These are phyloP conservation scores for Amiota communis DNA, from an alignment of 2,888 invertebrate genomes.

Conservation along the genomic window DNA sequence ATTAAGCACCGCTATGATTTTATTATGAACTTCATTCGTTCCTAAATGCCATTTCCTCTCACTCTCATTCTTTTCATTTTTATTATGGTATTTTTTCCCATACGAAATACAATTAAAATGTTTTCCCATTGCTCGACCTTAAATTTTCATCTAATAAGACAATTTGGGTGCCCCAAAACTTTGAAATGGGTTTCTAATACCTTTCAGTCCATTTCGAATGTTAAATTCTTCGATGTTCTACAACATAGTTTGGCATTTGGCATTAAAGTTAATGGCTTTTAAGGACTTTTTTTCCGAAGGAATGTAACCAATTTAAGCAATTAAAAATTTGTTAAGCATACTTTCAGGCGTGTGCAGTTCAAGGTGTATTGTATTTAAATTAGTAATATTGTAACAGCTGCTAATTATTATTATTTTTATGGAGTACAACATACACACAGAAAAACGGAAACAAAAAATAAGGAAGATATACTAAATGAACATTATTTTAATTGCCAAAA, in stretches of 20 bases:
- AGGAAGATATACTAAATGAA: neutral
- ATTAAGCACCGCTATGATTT: slow-evolving; percentile 13
- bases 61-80: neutral
- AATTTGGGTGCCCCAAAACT: neutral
- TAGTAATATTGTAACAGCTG: slow-evolving; percentile 11
- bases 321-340: slow-evolving; percentile 19
- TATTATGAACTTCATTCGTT: slow-evolving; percentile 4
- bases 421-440: neutral
- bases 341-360: neutral
- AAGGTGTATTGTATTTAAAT: neutral
- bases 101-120: slow-evolving; percentile 11
- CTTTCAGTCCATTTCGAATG: neutral
- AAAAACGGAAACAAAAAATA: neutral
- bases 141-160: slow-evolving; percentile 18
- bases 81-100: neutral
- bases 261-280: slow-evolving; percentile 27
- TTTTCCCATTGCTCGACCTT: neutral
- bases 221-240: too few species aligned
- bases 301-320: slow-evolving; percentile 14
- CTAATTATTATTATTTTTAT: slow-evolving; percentile 21
- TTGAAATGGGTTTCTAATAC: slow-evolving; percentile 24
- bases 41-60: neutral
- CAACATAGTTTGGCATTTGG: too few species aligned
- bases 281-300: neutral
- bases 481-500: slow-evolving; percentile 23